phyloP scores from a whole-genome alignment of 2,797 vertebrate genomes.

The Protonibea diacanthus region DNA sequence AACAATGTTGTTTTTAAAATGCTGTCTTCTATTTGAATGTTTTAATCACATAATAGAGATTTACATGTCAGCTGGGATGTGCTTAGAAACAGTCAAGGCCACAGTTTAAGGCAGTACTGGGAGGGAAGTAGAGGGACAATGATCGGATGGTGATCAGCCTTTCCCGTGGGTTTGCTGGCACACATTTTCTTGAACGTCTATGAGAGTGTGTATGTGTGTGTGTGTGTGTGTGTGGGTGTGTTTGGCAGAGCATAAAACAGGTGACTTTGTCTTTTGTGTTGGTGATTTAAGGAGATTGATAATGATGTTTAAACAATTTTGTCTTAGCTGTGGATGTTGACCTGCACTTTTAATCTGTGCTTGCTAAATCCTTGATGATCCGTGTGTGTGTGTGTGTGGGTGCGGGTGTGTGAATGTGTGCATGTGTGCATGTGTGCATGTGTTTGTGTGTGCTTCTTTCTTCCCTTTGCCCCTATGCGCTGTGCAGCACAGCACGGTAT shows the following conservation, averaged over 20 bases:
- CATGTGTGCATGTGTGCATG: conserved; percentile 7
- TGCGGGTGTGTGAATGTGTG: conserved; percentile 3
- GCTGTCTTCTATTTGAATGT: background rate
- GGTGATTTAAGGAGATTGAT: conserved; percentile 44
- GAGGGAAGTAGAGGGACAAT: conserved; percentile 63
- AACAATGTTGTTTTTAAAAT: conserved; percentile 1
- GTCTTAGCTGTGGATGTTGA: conserved; percentile 27
- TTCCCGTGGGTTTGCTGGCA: conserved; percentile 56
- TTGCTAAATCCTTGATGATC: conserved; percentile 35
- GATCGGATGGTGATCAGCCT: conserved; percentile 63
- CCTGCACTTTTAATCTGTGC: conserved; percentile 46
- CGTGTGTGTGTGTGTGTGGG: conserved; percentile 1
- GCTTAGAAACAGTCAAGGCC: conserved; percentile 23
- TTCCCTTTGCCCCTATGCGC: conserved; percentile 31
- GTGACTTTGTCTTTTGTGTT: conserved; percentile 37
- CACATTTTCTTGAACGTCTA: conserved; percentile 17
- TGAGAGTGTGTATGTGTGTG: background rate
- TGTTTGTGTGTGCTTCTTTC: conserved; percentile 38
- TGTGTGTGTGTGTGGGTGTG: conserved; percentile 23
- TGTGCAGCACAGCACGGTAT: conserved; percentile 39
- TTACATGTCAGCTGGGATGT: background rate
- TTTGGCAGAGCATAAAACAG: conserved; percentile 21
- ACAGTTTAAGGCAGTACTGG: conserved; percentile 17
- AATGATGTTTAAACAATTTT: conserved; percentile 33
- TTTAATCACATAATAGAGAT: background rate